Evolutionary conservation across 1,140 invertebrate genomes (phyloP).

Genomic region (Eurytemora carolleeae): DNA sequence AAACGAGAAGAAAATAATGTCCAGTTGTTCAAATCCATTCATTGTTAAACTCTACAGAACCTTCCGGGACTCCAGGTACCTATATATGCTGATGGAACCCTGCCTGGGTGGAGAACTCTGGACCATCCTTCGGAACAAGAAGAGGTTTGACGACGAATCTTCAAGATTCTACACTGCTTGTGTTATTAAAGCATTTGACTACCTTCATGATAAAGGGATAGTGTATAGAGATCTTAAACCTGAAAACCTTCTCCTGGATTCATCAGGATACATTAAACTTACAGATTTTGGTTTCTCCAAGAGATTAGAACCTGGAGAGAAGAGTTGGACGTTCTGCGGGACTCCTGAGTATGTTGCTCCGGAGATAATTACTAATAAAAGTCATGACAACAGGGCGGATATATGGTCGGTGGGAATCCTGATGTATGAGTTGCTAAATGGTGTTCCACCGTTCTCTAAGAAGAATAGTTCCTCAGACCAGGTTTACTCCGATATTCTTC

Average conservation of each 20-base stretch:
- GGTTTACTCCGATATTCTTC: background rate
- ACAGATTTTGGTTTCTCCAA: conserved; percentile 47
- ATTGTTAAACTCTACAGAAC: conserved; percentile 59
- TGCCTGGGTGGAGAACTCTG: conserved; percentile 93
- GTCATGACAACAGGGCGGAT: conserved; percentile 89
- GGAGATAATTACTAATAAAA: conserved; percentile 86
- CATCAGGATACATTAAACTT: conserved; percentile 71
- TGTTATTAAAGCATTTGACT: conserved; percentile 76
- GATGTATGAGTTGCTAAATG: conserved; percentile 72
- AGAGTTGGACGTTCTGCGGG: conserved; percentile 96
- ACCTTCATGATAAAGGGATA: conserved; percentile 31
- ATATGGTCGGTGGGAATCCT: conserved; percentile 94
- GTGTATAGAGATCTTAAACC: conserved; percentile 96
- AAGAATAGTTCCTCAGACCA: background rate
- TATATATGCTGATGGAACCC: conserved; percentile 91
- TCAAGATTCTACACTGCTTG: conserved; percentile 77
- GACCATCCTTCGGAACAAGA: conserved; percentile 61
- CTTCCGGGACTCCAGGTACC: conserved; percentile 78
- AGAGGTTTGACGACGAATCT: conserved; percentile 28
- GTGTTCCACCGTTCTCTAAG: conserved; percentile 28
- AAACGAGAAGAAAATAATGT: background rate
- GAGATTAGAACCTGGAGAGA: conserved; percentile 47
- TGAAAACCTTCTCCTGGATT: conserved; percentile 69
- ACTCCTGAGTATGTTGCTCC: conserved; percentile 92
- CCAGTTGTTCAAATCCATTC: background rate